These are phyloP conservation scores for Apostichopus japonicus DNA, from an alignment of 35 echinoderm and acorn worm genomes.

Conservation along the genomic window DNA sequence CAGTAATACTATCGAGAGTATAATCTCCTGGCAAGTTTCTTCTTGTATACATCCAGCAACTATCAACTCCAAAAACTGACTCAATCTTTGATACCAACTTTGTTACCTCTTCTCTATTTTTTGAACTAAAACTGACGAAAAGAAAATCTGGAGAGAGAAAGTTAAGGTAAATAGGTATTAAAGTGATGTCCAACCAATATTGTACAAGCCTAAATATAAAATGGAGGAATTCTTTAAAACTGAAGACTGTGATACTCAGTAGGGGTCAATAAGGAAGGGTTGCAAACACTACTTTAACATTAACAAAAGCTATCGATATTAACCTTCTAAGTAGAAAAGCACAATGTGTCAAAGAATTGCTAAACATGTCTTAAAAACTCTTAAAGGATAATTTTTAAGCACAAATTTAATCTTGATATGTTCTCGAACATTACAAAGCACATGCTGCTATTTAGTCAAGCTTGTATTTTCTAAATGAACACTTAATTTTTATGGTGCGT, in stretches of 20 bases:
- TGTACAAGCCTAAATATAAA: not conserved
- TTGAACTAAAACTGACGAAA: conserved; percentile 40
- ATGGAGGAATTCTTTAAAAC: too few relatives aligned
- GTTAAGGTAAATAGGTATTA: not conserved
- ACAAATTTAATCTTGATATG: too few relatives aligned
- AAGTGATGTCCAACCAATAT: not conserved
- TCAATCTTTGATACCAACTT: not conserved
- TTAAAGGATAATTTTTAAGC: too few relatives aligned
- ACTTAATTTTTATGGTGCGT: too few relatives aligned
- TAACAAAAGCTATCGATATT: not conserved
- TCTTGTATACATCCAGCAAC: conserved; percentile 22
- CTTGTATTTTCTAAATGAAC: too few relatives aligned
- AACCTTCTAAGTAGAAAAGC: not conserved
- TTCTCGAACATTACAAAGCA: too few relatives aligned
- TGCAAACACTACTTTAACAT: not conserved
- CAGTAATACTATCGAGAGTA: not conserved
- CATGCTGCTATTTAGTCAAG: too few relatives aligned
- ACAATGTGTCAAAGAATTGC: not conserved
- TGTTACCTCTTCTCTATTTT: not conserved
- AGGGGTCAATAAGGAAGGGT: too few relatives aligned
- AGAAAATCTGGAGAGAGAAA: not conserved
- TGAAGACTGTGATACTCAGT: not conserved
- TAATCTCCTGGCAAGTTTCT: not conserved
- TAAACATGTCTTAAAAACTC: not conserved
- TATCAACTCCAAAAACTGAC: not conserved